Percentiles rank a stretch among this genome's conserved stretches.
Evolutionary conservation across 37 sponge, comb jelly and placozoan genomes (phyloP).

Genomic region (Diacarnus erythraeanus): DNA sequence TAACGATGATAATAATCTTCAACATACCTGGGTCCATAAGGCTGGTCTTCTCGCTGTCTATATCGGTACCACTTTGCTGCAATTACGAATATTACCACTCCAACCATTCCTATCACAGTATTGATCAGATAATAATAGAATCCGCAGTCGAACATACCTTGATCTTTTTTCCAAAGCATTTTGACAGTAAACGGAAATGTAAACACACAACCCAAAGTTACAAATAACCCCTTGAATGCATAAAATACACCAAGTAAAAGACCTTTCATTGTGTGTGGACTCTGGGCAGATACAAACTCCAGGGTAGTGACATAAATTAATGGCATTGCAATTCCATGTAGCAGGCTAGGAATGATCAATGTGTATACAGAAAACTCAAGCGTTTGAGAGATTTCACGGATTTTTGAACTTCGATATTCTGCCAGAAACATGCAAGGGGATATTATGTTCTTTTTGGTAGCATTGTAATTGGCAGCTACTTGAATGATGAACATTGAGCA

Average conservation of each 20-base stretch:
- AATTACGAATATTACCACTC: not conserved
- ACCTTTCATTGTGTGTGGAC: slow-evolving; percentile 1
- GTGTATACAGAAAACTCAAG: not conserved
- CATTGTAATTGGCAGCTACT: not conserved
- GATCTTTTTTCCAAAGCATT: not conserved
- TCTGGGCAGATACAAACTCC: not conserved
- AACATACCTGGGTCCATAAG: not conserved
- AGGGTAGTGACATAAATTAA: not conserved
- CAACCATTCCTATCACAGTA: not conserved
- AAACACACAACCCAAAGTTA: not conserved
- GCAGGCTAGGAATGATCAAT: not conserved
- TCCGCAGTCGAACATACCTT: not conserved
- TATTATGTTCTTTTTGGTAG: not conserved
- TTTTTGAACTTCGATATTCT: not conserved
- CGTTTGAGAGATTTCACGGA: not conserved
- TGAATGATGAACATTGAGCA: not conserved
- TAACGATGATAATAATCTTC: slow-evolving; percentile 7
- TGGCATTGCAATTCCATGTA: not conserved
- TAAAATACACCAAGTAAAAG: not conserved
- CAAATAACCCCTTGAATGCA: not conserved
- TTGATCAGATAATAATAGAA: not conserved
- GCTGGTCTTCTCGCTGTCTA: not conserved
- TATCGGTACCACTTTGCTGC: not conserved
- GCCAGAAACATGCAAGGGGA: not conserved
- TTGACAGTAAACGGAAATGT: not conserved